Evolutionary conservation across 1,140 invertebrate species (phyloP), one percentile per base, ranked within the genome.

Genomic region (Onthophagus taurus): DNA sequence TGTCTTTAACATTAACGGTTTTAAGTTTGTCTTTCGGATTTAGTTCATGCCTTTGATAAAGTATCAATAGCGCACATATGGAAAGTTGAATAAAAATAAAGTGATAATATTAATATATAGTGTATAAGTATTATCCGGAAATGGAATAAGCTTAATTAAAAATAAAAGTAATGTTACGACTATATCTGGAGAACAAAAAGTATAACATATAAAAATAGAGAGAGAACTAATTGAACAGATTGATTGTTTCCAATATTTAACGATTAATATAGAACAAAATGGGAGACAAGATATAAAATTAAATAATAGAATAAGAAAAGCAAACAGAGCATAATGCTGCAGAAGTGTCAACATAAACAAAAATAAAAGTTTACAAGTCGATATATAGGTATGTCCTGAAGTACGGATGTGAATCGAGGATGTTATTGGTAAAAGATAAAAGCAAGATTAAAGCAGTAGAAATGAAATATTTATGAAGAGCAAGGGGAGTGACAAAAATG

Each of bases 401-500:
- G 9, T 38, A 21, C 24, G 36, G 21, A 24, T 38, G 18, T 38
- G 36, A 38, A 23, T n/a, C 21, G 24, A 21, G 36, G 36, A 14
- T 7, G 3, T 19, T 38, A 20, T 18, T 9, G 2, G 12, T 7
- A 9, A 42, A 26, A 42, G 23, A 42, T 16, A 42, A 29, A 24
- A 14, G 20, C 20, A 42, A 14, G 18, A 14, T 42, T 5, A 16
- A 16, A 24, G 39, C 39, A 4, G 24, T 31, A 18, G 39, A 42
- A 42, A 42, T 29, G 39, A 42, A 42, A 30, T 42, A 30, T 17
- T 12, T 42, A 14, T 29, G 24, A 30, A 30, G 39, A 30, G 14
- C 16, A 8, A 20, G 3, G 14, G 39, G 17, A 16, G 26, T 14
- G 7, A 42, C 23, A 3, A 42, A n/a, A 30, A 42, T 11, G 26